Percentiles rank a stretch among this genome's conserved stretches.
Conservation (phyloP, 1,140 invertebrate species). For the Scaptomyza montana region DNA sequence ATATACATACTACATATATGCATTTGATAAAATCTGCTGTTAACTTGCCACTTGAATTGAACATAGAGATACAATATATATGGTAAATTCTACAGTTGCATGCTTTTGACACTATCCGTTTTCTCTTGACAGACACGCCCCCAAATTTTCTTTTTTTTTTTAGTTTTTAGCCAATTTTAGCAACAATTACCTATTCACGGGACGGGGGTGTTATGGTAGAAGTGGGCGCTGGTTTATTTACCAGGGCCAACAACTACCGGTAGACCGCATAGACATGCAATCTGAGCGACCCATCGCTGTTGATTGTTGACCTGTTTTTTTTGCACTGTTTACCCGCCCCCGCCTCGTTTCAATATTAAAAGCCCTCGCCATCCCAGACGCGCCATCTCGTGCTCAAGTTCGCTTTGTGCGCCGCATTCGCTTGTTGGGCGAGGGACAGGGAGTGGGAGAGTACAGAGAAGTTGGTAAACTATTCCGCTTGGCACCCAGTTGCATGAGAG, state of each 20-base stretch:
- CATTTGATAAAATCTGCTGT: no score
- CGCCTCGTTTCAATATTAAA: constrained; percentile 33
- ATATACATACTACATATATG: background rate
- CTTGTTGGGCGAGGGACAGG: no score
- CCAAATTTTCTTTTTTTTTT: background rate
- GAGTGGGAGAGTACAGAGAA: no score
- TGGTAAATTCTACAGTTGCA: background rate
- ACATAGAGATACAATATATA: background rate
- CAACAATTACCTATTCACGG: constrained; percentile 54
- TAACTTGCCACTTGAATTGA: background rate
- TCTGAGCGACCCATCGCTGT: constrained; percentile 48
- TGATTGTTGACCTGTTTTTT: constrained; percentile 69
- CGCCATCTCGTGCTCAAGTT: constrained; percentile 59
- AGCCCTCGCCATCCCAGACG: constrained; percentile 24
- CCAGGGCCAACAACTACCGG: constrained; percentile 4
- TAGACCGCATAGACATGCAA: constrained; percentile 69
- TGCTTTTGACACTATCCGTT: background rate
- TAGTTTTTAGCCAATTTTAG: constrained; percentile 54
- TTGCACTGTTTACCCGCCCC: constrained; percentile 37
- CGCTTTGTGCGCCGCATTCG: constrained; percentile 1
- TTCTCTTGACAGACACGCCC: constrained; percentile 44
- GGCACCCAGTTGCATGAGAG: constrained; percentile 43
- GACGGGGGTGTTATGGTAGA: background rate
- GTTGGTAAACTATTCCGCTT: constrained; percentile 42
- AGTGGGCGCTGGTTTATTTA: background rate